Base-by-base conservation (phyloP, 2,888 invertebrate genomes). In the Drosophila barbarae region DNA sequence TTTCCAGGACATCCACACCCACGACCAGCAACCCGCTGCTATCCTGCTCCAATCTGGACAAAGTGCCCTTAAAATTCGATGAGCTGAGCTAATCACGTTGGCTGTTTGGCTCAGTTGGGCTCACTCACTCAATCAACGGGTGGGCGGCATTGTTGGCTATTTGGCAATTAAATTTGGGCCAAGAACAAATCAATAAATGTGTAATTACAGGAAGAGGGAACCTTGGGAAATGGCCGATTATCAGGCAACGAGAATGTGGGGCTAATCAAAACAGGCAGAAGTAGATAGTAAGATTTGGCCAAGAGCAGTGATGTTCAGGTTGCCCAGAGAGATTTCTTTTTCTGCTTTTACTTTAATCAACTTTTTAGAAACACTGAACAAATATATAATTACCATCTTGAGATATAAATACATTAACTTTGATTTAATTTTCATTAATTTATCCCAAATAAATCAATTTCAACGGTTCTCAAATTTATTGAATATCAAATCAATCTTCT, bases 11-110 rank as follows among this genome's bases (percentile, higher is more conserved):
- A 41, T 55, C 28, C 63, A 66, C 46, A 23, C 23, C 60, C 54
- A 50, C 23, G 21, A 15, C 9, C n/a, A 35, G 6, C 30, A 23
- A 39, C 57, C 35, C 13, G 13, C 26, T 32, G 13, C 26, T 32
- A 36, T 18, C 44, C 15, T 3, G 13, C 47, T 41, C 15, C 65
- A 65, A 46, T 52, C 58, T 34, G 61, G 57, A 73, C 65, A 52
- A 74, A 84, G 84, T 65, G 72, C 75, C 67, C 72, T 78, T 71
- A 75, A 84, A 84, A 77, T 72, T 57, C 72, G 72, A 74, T 69
- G 69, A 77, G 72, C 63, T 53, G 60, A 64, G 84, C 84, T 77
- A 84, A 78, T 84, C 81, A 26, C 52, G 21, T 18, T 42, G 34
- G 10, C 64, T 70, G 50, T 68, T 60, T 60, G 59, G 32, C 61